Percentiles rank a stretch among this genome's conserved stretches.
phyloP scores from a whole-genome alignment of 2,888 invertebrate species.

The Baronia brevicornis region DNA sequence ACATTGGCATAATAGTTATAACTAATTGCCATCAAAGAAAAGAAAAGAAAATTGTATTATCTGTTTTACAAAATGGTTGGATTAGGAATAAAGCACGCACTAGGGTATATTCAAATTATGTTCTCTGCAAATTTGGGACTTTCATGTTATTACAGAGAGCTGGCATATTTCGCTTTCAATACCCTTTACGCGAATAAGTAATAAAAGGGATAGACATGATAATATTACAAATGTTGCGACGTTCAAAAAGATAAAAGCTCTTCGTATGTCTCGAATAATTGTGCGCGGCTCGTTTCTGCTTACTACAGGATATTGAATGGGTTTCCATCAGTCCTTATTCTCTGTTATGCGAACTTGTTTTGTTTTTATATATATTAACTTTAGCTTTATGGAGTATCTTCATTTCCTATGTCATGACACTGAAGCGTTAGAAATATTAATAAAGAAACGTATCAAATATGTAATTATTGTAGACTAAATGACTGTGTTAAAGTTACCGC shows the following conservation, averaged over 20 bases:
- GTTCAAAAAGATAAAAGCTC: slow-evolving; percentile 22
- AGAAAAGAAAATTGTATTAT: too few species aligned
- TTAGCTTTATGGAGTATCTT: too few species aligned
- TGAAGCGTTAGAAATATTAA: too few species aligned
- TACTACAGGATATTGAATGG: slow-evolving; percentile 6
- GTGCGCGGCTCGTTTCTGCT: slow-evolving; percentile 16
- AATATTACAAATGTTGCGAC: slow-evolving; percentile 30
- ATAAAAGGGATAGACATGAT: slow-evolving; percentile 36
- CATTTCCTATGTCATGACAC: too few species aligned
- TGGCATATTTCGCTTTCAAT: slow-evolving; percentile 28
- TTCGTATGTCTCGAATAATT: slow-evolving; percentile 17
- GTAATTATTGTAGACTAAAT: too few species aligned
- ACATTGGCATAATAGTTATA: too few species aligned
- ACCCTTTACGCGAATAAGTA: slow-evolving; percentile 30
- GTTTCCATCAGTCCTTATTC: slow-evolving; percentile 2
- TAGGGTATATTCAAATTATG: slow-evolving; percentile 39
- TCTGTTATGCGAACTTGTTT: not conserved
- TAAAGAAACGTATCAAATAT: too few species aligned
- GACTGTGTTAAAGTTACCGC: too few species aligned
- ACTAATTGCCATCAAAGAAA: too few species aligned
- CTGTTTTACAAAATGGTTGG: slow-evolving; percentile 47
- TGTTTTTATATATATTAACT: not conserved
- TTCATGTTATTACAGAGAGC: slow-evolving; percentile 43
- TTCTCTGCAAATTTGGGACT: slow-evolving; percentile 44
- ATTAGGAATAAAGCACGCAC: slow-evolving; percentile 60